Evolutionary conservation across 2,797 vertebrate species (phyloP), one percentile per base, ranked within the genome.

Genomic region (Ptychobarbus kaznakovi): DNA sequence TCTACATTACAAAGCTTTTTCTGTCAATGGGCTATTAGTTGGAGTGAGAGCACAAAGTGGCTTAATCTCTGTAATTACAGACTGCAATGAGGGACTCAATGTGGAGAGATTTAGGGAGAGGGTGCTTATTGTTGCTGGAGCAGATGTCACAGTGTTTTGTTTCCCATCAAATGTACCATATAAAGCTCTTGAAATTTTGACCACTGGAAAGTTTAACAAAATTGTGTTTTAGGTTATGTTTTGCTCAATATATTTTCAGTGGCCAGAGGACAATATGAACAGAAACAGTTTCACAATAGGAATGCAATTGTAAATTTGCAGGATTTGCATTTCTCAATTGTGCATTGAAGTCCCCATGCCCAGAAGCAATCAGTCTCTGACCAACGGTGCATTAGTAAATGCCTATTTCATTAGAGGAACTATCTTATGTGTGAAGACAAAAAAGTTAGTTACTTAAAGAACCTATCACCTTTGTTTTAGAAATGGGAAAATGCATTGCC

Each of bases 51-150:
- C 80, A 86, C 40, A 28, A 77, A 84, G 69, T 46, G 49, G 63
- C 61, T 63, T 84, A 87, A 86, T 90, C 87, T 40, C 74, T 82
- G 53, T 86, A 86, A 86, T 87, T 85, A 87, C 87, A 83, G 80
- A 65, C 85, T 74, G 79, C 65, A 80, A 63, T 76, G 49, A 82
- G 28, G n/a, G 79, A 22, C 51, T 76, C 42, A 0, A 2, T 74
- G 40, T 66, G 38, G 70, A 38, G 80, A 69, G 83, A 84, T 78
- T 61, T 22, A 51, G 66, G 44, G 22, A 73, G n/a, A 44, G 65
- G 70, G 56, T 12, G 53, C 44, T 73, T 65, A 18, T 38, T 81
- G 58, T n/a, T 87, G 76, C 77, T 72, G 51, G 49, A 66, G 38
- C 61, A 70, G 72, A 32, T 20, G 32, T 35, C 65, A 49, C 65